Base-by-base conservation (phyloP, 2,888 invertebrate genomes). In the Cosmorhoe ocellata region DNA sequence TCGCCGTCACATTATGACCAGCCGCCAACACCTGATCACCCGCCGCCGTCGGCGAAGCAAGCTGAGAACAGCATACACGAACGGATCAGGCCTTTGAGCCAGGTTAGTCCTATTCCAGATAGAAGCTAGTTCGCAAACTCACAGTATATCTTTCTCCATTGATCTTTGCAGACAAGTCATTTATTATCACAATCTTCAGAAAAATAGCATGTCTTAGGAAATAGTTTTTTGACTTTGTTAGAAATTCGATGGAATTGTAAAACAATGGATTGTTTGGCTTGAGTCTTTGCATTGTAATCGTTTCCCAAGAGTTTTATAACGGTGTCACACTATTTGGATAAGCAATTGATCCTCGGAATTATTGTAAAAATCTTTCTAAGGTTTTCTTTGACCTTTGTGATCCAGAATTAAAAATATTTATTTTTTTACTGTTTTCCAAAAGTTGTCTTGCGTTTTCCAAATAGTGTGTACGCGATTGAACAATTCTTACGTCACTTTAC, bases 11-110 rank as follows among this genome's bases (percentile, higher is more conserved):
- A 97, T 76, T 97, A 97, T 71, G 93, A 94, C 43, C 97, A 98
- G 82, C 97, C 98, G 8, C 97, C 98, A 7, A 98, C 98, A 8
- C 98, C 98, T 0, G 97, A 98, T 66, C 97, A 97, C 85, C 97
- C 98, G 2, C 98, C 98, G 1, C 98, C 98, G 0, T 95, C 97
- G 7, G 97, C 98, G 2, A 92, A 93, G 69, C 96, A 97, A 66
- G 98, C 98, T 0, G 96, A 97, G 83, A 94, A 93, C 81, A 94
- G 95, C 70, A 98, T 98, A 69, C 95, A 97, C 75, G 96, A 97
- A 76, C 93, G 96, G 83, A 97, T 98, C 71, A 92, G 96, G 71
- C 97, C 97, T 12, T 84, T 97, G 51, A 96, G 96, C 89, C 96
- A 97, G 95, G 97, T 97, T 90, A 94, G 94, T 92, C 86, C 84